Conservation (phyloP, 2,888 invertebrate species). For the Andrena minutula region DNA sequence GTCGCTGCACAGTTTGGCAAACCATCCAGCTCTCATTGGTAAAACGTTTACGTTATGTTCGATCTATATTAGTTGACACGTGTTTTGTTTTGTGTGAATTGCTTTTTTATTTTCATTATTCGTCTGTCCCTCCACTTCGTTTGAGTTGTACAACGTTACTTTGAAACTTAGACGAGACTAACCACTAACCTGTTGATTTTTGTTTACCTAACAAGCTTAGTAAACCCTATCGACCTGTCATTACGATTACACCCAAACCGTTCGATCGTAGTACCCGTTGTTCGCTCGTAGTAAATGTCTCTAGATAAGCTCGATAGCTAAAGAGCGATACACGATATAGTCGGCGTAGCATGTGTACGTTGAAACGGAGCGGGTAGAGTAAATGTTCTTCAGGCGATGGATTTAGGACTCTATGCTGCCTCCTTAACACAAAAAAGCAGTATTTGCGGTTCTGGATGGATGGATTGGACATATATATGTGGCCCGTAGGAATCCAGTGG, state of each 20-base stretch:
- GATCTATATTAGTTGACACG: not conserved
- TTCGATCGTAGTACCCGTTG: slow-evolving; percentile 36
- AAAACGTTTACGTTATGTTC: slow-evolving; percentile 2
- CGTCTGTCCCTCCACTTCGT: not conserved
- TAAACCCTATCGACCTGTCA: slow-evolving; percentile 31
- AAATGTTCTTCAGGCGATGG: slow-evolving; percentile 58
- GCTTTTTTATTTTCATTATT: not conserved
- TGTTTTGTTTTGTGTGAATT: not conserved
- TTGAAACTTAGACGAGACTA: slow-evolving; percentile 1
- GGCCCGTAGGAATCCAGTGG: slow-evolving; percentile 60
- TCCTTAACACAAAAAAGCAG: slow-evolving; percentile 74
- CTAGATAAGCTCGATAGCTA: slow-evolving; percentile 4
- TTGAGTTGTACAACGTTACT: not conserved
- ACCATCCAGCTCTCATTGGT: not conserved
- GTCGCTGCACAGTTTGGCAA: not conserved
- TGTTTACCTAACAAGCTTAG: slow-evolving; percentile 9
- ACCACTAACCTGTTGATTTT: slow-evolving; percentile 7
- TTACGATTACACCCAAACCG: not conserved
- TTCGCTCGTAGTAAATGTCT: slow-evolving; percentile 31
- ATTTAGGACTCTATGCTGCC: slow-evolving; percentile 73
- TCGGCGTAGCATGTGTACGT: slow-evolving; percentile 40
- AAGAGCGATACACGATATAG: not conserved
- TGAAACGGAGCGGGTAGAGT: slow-evolving; percentile 56
- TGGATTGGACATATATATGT: slow-evolving; percentile 68
- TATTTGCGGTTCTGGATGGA: slow-evolving; percentile 73